Percentiles rank a stretch among this genome's conserved stretches.
phyloP scores from a whole-genome alignment of 1,140 invertebrate genomes.

The Hypsibius dujardini region DNA sequence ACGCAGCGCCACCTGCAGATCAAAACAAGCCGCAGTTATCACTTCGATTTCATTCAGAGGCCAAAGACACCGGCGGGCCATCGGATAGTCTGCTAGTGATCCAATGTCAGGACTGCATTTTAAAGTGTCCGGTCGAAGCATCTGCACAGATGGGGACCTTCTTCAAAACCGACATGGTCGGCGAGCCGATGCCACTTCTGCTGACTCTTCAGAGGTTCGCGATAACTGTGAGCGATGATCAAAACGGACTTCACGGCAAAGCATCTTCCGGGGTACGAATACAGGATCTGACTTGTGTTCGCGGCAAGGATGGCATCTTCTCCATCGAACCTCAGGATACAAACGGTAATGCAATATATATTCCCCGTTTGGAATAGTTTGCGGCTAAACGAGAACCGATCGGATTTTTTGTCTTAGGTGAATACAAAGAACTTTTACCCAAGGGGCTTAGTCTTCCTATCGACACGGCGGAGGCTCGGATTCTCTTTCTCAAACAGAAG shows the following conservation, averaged over 20 bases:
- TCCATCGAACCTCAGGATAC: neutral
- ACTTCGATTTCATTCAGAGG: too few relatives aligned
- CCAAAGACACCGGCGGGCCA: too few relatives aligned
- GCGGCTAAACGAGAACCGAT: too few relatives aligned
- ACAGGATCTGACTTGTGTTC: neutral
- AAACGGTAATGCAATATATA: neutral
- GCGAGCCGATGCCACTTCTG: neutral
- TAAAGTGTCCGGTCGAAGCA: neutral
- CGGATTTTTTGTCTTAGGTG: too few relatives aligned
- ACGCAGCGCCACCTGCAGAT: too few relatives aligned
- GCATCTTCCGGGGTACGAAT: neutral
- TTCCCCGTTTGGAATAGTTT: too few relatives aligned
- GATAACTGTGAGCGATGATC: neutral
- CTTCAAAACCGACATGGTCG: neutral
- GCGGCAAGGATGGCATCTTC: neutral
- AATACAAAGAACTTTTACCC: too few relatives aligned
- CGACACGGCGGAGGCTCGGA: too few relatives aligned
- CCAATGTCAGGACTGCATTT: neutral
- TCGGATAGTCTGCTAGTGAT: too few relatives aligned
- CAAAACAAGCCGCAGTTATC: too few relatives aligned
- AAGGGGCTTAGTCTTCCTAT: too few relatives aligned
- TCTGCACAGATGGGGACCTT: neutral
- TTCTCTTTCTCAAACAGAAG: too few relatives aligned
- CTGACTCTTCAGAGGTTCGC: neutral
- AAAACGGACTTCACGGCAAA: neutral